phyloP scores from a whole-genome alignment of 2,797 vertebrate species.

The Cyprinella venusta region DNA sequence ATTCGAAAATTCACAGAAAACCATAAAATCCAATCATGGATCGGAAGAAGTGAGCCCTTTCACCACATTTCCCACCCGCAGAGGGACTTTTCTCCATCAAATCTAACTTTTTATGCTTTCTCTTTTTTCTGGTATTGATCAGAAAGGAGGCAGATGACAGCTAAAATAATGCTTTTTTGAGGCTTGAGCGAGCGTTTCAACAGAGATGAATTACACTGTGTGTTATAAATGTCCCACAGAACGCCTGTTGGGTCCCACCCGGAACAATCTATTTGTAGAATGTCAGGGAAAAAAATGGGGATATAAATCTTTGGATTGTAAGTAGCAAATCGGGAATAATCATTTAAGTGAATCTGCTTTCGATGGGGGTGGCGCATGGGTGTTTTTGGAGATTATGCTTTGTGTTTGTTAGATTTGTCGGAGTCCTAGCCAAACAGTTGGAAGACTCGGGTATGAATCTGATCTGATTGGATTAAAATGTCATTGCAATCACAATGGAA shows the following conservation, averaged over 20 bases:
- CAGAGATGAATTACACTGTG: conserved; percentile 70
- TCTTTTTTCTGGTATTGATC: conserved; percentile 60
- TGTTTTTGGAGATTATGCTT: conserved; percentile 9
- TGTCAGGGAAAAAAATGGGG: conserved; percentile 70
- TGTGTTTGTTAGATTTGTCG: not conserved
- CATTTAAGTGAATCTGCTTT: conserved; percentile 43
- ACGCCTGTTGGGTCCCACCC: conserved; percentile 65
- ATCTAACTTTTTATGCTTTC: conserved; percentile 23
- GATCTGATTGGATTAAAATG: not conserved
- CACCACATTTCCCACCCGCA: conserved; percentile 4
- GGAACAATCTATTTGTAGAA: conserved; percentile 68
- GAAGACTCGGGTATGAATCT: not conserved
- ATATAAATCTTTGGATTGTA: conserved; percentile 69
- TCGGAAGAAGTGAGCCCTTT: not conserved
- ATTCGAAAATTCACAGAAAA: not conserved
- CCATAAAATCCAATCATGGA: conserved; percentile 2
- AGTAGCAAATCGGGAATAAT: conserved; percentile 54
- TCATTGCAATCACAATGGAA: not conserved
- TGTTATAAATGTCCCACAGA: conserved; percentile 66
- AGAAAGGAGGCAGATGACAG: conserved; percentile 56
- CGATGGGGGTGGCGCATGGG: conserved; percentile 29
- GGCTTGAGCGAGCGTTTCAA: conserved; percentile 63
- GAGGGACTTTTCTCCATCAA: conserved; percentile 32
- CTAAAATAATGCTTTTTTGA: conserved; percentile 58
- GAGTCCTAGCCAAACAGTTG: not conserved